Base-by-base conservation (phyloP, 2,797 vertebrate genomes). In the Uromys caudimaculatus region DNA sequence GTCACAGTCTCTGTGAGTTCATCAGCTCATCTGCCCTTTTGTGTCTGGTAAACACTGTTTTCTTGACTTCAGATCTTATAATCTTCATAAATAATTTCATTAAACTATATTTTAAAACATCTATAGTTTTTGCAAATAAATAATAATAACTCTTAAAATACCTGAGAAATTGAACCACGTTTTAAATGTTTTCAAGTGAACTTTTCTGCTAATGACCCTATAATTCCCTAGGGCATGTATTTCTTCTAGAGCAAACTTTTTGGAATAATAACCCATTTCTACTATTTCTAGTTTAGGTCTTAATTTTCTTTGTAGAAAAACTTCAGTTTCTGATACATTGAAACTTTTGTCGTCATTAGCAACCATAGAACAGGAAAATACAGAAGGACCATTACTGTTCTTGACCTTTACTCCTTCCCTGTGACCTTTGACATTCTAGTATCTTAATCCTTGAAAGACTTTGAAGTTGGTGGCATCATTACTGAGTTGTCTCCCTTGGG, bases 81-180 rank as follows among this genome's bases (percentile, higher is more conserved):
- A 60, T 41, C 54, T 82, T 60, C 71, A 87, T 69, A 71, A 83
- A 50, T 92, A 58, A 94, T 84, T 81, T 94, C 71, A 83, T 81
- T 47, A 47, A 93, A 78, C 0, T 47, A 86, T 11, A 56, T 19
- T 94, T 76, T 86, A 6, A 44, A 94, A 83, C 44, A 91, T 58
- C 86, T 69, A 85, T 91, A 29, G 9, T 93, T 97, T 91, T 94
- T 19, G 86, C 73, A 90, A 94, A 88, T 79, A 95, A 95, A 62
- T 94, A 52, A 78, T 69, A 79, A 8, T 1, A 89, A 23, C 76
- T 93, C 90, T 96, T 54, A 89, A 92, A 82, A 67, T 41, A 44
- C 13, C 14, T 32, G 12, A 90, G 78, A 93, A 62, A 32, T 4
- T 5, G 76, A 93, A 11, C 38, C 44, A 9, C 27, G 44, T 92